Evolutionary conservation across 2,797 vertebrate genomes (phyloP).

Genomic region (Macropus fuliginosus): DNA sequence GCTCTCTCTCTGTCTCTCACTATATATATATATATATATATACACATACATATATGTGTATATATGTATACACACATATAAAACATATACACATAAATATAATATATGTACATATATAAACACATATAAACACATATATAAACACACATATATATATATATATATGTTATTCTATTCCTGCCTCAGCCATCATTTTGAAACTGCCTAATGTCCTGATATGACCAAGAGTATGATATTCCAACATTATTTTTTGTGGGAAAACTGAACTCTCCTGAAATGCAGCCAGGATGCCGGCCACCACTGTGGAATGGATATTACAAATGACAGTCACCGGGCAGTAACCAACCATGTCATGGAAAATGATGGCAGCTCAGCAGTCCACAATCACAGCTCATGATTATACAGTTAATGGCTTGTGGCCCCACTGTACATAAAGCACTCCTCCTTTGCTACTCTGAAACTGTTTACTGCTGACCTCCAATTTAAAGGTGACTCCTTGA

Average conservation of each 20-base stretch:
- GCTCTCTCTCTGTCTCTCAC: too few species aligned
- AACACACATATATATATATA: background rate
- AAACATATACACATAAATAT: too few species aligned
- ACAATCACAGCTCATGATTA: background rate
- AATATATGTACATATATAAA: too few species aligned
- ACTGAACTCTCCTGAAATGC: constrained; percentile 5
- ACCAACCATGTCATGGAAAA: background rate
- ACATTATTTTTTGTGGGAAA: constrained; percentile 3
- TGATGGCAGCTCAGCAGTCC: background rate
- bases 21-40: too few species aligned
- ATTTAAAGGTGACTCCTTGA: constrained; percentile 47
- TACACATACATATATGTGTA: too few species aligned
- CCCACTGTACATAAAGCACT: background rate
- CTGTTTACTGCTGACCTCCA: constrained; percentile 4
- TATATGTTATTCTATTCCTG: background rate
- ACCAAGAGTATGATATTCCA: background rate
- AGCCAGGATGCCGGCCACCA: background rate
- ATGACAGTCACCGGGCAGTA: constrained; percentile 4
- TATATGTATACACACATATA: too few species aligned
- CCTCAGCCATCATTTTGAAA: constrained; percentile 8
- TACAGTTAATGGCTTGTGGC: background rate
- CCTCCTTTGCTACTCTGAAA: background rate
- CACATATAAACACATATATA: too few species aligned
- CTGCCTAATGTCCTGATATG: background rate
- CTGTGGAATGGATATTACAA: background rate